Conservation (phyloP, 2,113 vertebrate genomes). For the Ramphastos sulfuratus region DNA sequence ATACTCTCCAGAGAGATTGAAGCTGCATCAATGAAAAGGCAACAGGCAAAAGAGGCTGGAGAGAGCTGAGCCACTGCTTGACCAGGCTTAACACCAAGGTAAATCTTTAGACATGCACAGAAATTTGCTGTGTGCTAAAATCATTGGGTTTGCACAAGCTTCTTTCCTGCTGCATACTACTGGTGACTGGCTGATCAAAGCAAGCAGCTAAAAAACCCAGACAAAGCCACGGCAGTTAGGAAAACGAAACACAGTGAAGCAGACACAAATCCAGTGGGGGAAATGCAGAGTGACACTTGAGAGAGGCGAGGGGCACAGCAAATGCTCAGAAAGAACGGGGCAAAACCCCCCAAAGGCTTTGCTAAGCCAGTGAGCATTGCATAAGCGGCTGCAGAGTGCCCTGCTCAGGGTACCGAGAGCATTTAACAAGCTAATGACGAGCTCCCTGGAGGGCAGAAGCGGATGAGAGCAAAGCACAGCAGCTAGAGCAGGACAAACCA, state of each 20-base stretch:
- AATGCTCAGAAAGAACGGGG: constrained; percentile 22
- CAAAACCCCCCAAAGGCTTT: constrained; percentile 52
- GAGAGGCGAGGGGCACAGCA: neutral
- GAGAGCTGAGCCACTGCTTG: neutral
- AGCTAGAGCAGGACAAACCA: neutral
- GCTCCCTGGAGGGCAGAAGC: neutral
- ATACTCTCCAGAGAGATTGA: neutral
- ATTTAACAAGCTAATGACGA: constrained; percentile 14
- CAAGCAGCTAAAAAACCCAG: neutral
- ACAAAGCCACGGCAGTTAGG: neutral
- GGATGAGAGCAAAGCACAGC: neutral
- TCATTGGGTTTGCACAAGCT: neutral
- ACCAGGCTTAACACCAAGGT: neutral
- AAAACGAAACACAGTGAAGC: neutral
- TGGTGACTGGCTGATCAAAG: neutral
- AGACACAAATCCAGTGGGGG: constrained; percentile 11
- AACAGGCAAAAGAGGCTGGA: neutral
- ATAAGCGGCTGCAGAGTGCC: neutral
- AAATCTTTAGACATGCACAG: neutral
- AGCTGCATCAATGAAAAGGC: neutral
- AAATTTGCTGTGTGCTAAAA: neutral
- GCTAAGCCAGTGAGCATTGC: constrained; percentile 36
- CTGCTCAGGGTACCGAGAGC: neutral
- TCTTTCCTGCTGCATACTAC: neutral
- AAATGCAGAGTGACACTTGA: constrained; percentile 41